Conservation (phyloP, 2,113 vertebrate genomes). For the Leucopsar rothschildi region DNA sequence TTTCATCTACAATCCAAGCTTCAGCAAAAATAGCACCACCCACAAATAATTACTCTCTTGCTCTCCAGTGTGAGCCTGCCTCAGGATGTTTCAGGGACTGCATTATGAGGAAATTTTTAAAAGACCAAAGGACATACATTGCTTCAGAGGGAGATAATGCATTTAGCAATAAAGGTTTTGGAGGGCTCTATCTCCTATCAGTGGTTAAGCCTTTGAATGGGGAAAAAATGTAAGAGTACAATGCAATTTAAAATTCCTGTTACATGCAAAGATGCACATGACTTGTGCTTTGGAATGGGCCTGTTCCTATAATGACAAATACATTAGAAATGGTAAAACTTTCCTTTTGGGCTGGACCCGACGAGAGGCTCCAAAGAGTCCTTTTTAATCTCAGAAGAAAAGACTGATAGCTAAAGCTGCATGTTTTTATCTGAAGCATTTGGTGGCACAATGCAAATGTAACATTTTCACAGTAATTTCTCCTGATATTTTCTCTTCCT, state of each 20-base stretch:
- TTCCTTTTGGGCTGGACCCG: not conserved
- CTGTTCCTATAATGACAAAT: conserved; percentile 17
- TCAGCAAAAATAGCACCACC: conserved; percentile 34
- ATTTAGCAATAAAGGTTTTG: not conserved
- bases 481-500: not conserved
- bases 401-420: conserved; percentile 6
- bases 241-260: conserved; percentile 47
- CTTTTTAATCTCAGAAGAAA: not conserved
- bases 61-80: conserved; percentile 24
- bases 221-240: conserved; percentile 12
- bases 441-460: not conserved
- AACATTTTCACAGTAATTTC: not conserved
- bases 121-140: conserved; percentile 40
- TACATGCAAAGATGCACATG: conserved; percentile 52
- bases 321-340: not conserved
- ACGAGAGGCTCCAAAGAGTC: conserved; percentile 10
- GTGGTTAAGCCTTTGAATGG: conserved; percentile 33
- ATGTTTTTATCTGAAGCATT: conserved; percentile 26
- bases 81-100: conserved; percentile 54
- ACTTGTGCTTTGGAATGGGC: conserved; percentile 10
- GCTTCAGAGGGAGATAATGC: conserved; percentile 47
- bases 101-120: conserved; percentile 20
- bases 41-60: conserved; percentile 41
- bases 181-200: conserved; percentile 33
- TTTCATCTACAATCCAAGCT: conserved; percentile 11